Percentiles rank a stretch among this genome's conserved stretches.
Evolutionary conservation across 2,113 vertebrate species (phyloP).

Genomic region (Zosterops japonicus): DNA sequence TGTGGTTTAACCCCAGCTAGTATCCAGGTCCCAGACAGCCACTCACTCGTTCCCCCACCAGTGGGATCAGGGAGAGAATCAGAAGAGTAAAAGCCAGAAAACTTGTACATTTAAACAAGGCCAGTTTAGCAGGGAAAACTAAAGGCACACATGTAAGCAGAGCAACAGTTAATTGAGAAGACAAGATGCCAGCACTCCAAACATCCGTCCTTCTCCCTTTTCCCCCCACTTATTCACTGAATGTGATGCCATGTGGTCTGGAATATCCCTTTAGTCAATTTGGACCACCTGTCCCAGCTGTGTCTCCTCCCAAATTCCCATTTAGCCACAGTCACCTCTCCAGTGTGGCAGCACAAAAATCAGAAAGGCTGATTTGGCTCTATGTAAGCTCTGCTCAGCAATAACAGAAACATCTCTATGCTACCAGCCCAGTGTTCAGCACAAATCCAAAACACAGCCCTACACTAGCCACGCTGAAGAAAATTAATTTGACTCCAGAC

Average conservation of each 20-base stretch:
- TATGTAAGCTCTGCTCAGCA: neutral
- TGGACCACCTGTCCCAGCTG: rapidly evolving
- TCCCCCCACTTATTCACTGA: rapidly evolving
- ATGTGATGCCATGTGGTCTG: neutral
- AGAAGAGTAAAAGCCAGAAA: neutral
- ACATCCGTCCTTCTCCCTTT: neutral
- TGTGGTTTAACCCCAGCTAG: neutral
- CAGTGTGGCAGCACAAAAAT: neutral
- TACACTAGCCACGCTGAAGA: rapidly evolving
- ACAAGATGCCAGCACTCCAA: rapidly evolving
- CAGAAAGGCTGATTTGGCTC: neutral
- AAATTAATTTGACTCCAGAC: neutral
- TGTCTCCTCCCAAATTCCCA: neutral
- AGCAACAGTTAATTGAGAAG: neutral
- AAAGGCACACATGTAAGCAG: neutral
- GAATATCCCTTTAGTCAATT: neutral
- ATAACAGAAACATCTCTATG: neutral
- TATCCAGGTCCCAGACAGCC: neutral
- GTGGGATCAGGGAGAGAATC: neutral
- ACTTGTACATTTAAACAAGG: neutral
- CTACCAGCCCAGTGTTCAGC: neutral
- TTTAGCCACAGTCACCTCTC: neutral
- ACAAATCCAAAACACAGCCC: neutral
- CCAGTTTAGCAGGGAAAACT: neutral
- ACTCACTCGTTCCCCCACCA: neutral